phyloP scores from a whole-genome alignment of 2,113 vertebrate species.

The Chloropsis hardwickii region DNA sequence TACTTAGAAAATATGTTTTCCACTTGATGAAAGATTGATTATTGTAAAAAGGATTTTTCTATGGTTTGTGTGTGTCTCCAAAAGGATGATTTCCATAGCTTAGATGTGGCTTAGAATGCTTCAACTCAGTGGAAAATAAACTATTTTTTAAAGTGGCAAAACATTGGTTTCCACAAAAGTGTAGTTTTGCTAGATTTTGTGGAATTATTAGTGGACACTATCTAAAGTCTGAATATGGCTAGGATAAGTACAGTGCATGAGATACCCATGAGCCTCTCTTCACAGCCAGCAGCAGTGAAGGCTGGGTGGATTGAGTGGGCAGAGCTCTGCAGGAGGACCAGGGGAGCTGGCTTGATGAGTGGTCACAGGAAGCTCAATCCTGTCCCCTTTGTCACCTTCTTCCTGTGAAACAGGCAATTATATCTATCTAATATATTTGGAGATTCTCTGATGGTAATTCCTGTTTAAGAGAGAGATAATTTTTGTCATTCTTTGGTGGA shows the following conservation, averaged over 20 bases:
- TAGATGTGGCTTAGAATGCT: not conserved
- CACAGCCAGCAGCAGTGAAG: not conserved
- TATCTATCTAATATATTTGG: not conserved
- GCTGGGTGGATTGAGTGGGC: too few relatives aligned
- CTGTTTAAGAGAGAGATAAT: not conserved
- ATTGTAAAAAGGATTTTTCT: not conserved
- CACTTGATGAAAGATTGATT: not conserved
- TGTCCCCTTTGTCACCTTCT: not conserved
- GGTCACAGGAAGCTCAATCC: not conserved
- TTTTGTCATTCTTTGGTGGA: not conserved
- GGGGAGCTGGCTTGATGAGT: fast-evolving
- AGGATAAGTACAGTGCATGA: not conserved
- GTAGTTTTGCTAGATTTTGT: not conserved
- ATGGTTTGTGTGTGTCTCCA: not conserved
- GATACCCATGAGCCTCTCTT: not conserved
- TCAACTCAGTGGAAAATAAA: not conserved
- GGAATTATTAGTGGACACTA: not conserved
- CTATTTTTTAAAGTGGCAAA: not conserved
- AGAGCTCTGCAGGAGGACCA: not conserved
- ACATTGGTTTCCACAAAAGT: not conserved
- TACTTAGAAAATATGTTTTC: not conserved
- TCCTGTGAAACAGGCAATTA: not conserved
- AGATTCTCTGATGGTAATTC: not conserved
- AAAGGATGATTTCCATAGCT: not conserved
- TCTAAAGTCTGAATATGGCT: not conserved